phyloP scores from a whole-genome alignment of 2,888 invertebrate species.

The Andrena flavipes region DNA sequence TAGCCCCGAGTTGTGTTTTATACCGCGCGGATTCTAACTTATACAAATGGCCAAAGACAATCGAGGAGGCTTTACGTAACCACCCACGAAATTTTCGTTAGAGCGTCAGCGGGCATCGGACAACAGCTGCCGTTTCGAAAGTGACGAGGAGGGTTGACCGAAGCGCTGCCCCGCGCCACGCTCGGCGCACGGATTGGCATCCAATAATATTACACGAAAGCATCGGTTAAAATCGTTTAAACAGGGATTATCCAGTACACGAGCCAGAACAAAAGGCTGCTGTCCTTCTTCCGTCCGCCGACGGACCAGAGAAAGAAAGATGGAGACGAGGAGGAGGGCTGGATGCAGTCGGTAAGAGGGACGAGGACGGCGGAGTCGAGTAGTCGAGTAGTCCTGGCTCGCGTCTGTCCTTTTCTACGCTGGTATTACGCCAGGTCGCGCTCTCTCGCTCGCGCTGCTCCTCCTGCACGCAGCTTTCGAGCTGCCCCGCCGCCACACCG shows the following conservation, averaged over 20 bases:
- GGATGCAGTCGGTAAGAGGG: neutral
- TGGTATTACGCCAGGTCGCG: neutral
- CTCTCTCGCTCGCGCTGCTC: neutral
- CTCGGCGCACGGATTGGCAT: conserved; percentile 9
- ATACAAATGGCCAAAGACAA: no score
- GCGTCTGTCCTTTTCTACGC: conserved; percentile 5
- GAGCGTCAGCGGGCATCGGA: conserved; percentile 6
- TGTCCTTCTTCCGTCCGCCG: conserved; percentile 35
- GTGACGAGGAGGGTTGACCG: neutral
- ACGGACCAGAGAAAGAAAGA: conserved; percentile 7
- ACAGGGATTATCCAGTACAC: conserved; percentile 64
- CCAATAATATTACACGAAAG: conserved; percentile 30
- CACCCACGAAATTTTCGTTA: conserved; percentile 18
- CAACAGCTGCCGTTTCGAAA: conserved; percentile 3
- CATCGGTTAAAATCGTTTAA: conserved; percentile 61
- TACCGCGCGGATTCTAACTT: neutral
- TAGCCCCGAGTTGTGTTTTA: neutral
- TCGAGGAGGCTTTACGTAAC: neutral
- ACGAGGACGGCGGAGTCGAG: conserved; percentile 23
- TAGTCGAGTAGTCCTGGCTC: conserved; percentile 12
- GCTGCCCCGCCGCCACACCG: conserved; percentile 11
- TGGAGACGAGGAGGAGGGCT: neutral
- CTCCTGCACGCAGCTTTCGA: conserved; percentile 31
- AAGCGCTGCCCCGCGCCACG: neutral
- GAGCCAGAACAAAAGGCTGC: conserved; percentile 68